Evolutionary conservation across 1,140 invertebrate species (phyloP).

Genomic region (Elysia chlorotica): DNA sequence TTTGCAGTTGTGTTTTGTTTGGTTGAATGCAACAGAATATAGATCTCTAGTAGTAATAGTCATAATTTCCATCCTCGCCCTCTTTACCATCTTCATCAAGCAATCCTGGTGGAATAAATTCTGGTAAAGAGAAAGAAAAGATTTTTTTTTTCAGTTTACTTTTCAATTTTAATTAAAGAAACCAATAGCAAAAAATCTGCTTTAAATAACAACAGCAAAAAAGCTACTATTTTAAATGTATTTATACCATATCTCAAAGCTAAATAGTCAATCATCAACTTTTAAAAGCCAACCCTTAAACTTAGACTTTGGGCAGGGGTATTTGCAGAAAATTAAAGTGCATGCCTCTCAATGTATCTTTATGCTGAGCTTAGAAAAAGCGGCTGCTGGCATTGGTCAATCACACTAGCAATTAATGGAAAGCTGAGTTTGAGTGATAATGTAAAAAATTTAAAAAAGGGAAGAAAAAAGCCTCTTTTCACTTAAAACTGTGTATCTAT

Average conservation of each 20-base stretch:
- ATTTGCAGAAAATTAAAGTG: no score
- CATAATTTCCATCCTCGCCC: background rate
- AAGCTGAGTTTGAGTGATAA: no score
- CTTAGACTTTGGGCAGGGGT: no score
- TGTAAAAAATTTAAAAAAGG: no score
- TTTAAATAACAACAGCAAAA: background rate
- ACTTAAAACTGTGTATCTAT: no score
- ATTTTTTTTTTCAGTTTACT: background rate
- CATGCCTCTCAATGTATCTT: no score
- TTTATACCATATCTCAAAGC: background rate
- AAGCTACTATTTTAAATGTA: background rate
- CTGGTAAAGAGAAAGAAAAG: constrained; percentile 23
- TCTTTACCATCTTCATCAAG: constrained; percentile 26
- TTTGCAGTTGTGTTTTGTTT: background rate
- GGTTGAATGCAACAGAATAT: background rate
- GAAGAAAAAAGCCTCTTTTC: no score
- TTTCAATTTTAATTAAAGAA: background rate
- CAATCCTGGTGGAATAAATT: constrained; percentile 42
- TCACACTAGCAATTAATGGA: no score
- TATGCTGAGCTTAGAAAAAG: no score
- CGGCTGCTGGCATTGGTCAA: no score
- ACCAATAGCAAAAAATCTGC: background rate
- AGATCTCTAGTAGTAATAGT: constrained; percentile 7
- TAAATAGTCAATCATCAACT: background rate
- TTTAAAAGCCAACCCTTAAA: background rate